Conservation (phyloP, 2,113 vertebrate species). For the human region DNA sequence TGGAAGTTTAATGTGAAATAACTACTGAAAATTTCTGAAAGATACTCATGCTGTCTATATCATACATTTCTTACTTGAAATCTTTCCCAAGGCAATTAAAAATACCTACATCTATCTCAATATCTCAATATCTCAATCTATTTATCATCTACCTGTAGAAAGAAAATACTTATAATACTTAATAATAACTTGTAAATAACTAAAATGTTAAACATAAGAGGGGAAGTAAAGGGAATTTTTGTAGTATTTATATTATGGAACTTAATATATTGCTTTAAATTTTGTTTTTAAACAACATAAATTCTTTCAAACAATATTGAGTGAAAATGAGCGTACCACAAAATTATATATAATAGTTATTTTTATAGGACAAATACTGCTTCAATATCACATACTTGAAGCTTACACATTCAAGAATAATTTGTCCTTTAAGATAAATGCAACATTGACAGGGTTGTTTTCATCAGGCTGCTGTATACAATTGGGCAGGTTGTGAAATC, state of each 20-base stretch:
- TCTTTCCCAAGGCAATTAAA: neutral
- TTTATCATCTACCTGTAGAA: neutral
- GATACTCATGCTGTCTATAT: neutral
- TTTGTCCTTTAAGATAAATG: neutral
- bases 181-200: neutral
- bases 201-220: neutral
- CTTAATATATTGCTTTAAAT: neutral
- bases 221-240: neutral
- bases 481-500: neutral
- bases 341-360: neutral
- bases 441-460: neutral
- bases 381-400: neutral
- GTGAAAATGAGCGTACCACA: neutral
- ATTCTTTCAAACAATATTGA: neutral
- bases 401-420: neutral
- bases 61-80: slow-evolving; percentile 7
- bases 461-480: neutral
- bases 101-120: neutral
- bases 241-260: neutral
- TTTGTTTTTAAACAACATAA: neutral
- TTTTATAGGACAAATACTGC: neutral
- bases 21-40: neutral
- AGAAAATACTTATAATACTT: neutral
- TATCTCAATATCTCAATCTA: neutral
- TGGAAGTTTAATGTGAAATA: neutral